Base-by-base conservation (phyloP, 2,888 invertebrate species). In the Pandemis cinnamomeana region DNA sequence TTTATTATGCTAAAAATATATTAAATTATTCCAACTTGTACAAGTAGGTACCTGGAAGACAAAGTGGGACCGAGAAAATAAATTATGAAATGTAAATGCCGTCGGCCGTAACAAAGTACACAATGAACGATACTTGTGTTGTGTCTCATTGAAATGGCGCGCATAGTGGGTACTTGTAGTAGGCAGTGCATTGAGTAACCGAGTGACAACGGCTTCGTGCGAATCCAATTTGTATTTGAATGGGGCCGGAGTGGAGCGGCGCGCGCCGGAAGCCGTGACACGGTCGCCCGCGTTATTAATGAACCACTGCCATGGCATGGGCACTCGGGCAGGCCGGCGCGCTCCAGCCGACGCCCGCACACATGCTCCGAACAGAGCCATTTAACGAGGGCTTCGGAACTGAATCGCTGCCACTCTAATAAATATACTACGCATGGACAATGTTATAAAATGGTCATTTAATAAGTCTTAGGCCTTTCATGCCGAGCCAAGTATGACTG, bases 141-240 rank as follows among this genome's bases (percentile, higher is more conserved):
- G 44, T 58, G 63, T 66, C 70, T 75, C 68, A 72, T 74, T 71
- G 77, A 81, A 85, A 83, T 80, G 71, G 73, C 78, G 77, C 72
- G 60, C 80, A 78, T 80, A 78, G 79, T 80, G 79, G 82, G 81
- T 79, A 81, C 80, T 79, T 78, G 83, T 85, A 75, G 75, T 76
- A 71, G 81, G 81, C 81, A 82, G 75, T 80, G 82, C 82, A 85
- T 87, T 86, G 84, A 87, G 82, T 84, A 85, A 80, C 74, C 73
- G 77, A 84, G 83, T 78, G 83, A 79, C 81, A 81, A 79, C 80
- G 80, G 79, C 81, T 86, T 80, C 84, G 84, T 86, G 91, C 90
- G 86, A 91, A 91, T 89, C 87, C 85, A 87, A 89, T 89, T 89
- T 85, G 84, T 88, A 90, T 91, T 90, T 88, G 89, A 90, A 90